These are phyloP conservation scores for Capromys pilorides DNA, from an alignment of 2,797 vertebrate species.

Conservation along the genomic window DNA sequence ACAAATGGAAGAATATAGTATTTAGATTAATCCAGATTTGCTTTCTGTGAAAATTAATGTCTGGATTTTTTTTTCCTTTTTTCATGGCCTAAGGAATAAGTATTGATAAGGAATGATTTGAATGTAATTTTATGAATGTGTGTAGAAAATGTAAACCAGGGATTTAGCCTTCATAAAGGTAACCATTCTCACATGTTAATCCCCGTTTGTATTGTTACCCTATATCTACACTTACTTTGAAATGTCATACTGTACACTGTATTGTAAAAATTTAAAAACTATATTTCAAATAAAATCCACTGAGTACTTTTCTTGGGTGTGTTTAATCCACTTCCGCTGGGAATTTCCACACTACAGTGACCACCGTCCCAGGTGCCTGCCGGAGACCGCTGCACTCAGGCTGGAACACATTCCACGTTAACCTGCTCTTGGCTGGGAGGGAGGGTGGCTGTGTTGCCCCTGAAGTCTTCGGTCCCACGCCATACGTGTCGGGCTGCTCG, in stretches of 20 bases:
- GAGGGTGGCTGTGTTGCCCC: neutral
- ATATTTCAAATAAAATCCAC: conserved; percentile 85
- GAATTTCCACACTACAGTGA: neutral
- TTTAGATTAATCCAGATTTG: conserved; percentile 80
- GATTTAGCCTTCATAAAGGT: conserved; percentile 84
- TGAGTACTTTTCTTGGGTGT: conserved; percentile 75
- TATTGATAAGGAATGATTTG: conserved; percentile 76
- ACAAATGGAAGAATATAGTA: conserved; percentile 57
- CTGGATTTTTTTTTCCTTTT: conserved; percentile 61
- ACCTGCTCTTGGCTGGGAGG: neutral
- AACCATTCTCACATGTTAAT: conserved; percentile 77
- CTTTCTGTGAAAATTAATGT: conserved; percentile 76
- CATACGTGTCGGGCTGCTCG: neutral
- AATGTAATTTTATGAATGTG: conserved; percentile 84
- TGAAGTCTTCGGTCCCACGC: neutral
- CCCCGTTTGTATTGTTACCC: conserved; percentile 84
- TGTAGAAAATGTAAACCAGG: conserved; percentile 77
- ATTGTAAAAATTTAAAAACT: conserved; percentile 86
- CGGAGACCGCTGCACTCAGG: neutral
- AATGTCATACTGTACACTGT: conserved; percentile 85
- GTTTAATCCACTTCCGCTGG: conserved; percentile 20
- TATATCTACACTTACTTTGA: conserved; percentile 71
- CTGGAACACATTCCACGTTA: neutral
- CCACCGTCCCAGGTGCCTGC: neutral
- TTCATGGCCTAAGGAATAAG: conserved; percentile 65